A percentile compares a stretch with the other conserved stretches of the same genome.
These are phyloP conservation scores for Lasioglossum oenotherae DNA, from an alignment of 2,888 invertebrate species.

Conservation along the genomic window DNA sequence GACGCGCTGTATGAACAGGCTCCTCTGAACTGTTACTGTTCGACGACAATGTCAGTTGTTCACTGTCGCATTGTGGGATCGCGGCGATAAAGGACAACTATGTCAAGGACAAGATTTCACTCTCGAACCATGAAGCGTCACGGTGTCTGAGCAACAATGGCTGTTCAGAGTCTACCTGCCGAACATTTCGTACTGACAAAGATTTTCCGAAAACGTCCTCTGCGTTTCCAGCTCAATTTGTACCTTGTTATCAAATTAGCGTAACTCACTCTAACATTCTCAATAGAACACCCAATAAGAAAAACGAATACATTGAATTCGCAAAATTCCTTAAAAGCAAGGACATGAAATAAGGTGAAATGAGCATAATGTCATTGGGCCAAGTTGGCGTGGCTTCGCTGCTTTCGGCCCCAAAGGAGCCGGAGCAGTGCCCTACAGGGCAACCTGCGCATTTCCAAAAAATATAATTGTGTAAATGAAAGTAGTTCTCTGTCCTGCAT, in stretches of 20 bases:
- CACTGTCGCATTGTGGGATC: constrained; percentile 11
- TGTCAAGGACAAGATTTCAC: constrained; percentile 73
- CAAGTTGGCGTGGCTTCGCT: neutral
- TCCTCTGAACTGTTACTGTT: constrained; percentile 13
- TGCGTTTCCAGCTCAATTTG: neutral
- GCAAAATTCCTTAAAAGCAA: neutral
- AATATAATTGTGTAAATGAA: neutral
- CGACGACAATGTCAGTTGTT: constrained; percentile 4
- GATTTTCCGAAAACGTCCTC: neutral
- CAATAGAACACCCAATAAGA: neutral
- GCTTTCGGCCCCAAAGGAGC: neutral
- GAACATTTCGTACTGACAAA: neutral
- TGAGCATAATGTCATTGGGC: neutral
- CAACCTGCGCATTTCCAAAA: neutral
- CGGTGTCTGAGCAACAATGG: constrained; percentile 41
- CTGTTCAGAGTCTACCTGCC: constrained; percentile 28
- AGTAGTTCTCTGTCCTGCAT: neutral
- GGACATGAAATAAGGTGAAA: neutral
- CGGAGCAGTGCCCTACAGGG: neutral
- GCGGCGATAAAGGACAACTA: constrained; percentile 55
- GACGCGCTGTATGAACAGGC: neutral
- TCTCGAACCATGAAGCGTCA: constrained; percentile 58
- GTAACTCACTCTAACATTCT: no score
- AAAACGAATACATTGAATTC: neutral
- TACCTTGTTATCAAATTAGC: neutral